These are phyloP conservation scores for Dromococcyx pavoninus DNA, from an alignment of 2,797 vertebrate species.

Conservation along the genomic window DNA sequence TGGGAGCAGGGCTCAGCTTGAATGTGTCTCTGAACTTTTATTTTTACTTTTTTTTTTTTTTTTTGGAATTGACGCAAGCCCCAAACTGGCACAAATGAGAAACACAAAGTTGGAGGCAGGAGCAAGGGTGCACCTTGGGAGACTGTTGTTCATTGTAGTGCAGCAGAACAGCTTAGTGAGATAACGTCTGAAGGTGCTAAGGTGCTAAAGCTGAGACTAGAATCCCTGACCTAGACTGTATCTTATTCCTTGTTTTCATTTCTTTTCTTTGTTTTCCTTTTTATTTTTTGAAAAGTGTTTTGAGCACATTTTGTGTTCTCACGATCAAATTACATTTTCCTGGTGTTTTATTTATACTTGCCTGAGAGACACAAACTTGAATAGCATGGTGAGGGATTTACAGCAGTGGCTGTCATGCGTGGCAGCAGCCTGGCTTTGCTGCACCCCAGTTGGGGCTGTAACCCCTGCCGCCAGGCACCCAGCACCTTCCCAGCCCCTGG, in stretches of 20 bases:
- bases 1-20: neutral
- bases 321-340: neutral
- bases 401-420: neutral
- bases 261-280: neutral
- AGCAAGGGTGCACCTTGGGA: neutral
- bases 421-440: neutral
- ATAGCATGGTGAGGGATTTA: neutral
- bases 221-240: neutral
- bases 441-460: fast-evolving
- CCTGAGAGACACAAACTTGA: neutral
- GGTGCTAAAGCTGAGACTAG: neutral
- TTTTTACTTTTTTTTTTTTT: neutral
- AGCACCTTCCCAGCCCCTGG: neutral
- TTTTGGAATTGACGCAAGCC: neutral
- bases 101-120: neutral
- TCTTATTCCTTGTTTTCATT: neutral
- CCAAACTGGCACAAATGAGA: neutral
- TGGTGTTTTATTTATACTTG: neutral
- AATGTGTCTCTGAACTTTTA: neutral
- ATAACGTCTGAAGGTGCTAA: neutral
- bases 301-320: neutral
- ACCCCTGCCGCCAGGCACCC: neutral
- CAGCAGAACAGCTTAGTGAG: neutral
- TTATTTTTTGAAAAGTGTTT: neutral
- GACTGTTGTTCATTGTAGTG: neutral